Evolutionary conservation across 1,140 invertebrate genomes (phyloP).

Genomic region (Leptinotarsa lineolata): DNA sequence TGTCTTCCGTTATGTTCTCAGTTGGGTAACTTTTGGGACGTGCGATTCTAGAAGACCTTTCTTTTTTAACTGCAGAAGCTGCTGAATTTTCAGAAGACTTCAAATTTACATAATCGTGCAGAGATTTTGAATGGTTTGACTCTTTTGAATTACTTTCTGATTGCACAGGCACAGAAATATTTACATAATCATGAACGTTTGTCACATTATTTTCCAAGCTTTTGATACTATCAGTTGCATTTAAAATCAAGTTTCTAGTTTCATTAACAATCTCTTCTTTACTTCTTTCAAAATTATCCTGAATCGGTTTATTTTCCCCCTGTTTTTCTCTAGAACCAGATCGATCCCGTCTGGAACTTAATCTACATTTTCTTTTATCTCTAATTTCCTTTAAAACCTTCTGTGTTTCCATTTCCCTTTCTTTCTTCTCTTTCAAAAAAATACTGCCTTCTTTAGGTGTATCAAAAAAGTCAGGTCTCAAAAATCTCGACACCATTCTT

Average conservation of each 20-base stretch:
- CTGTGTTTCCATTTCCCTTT: conserved; percentile 66
- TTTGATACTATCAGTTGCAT: conserved; percentile 49
- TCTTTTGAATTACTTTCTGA: conserved; percentile 2
- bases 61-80: conserved; percentile 48
- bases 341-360: conserved; percentile 43
- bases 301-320: conserved; percentile 11
- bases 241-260: conserved; percentile 41
- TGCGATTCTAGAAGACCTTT: conserved; percentile 62
- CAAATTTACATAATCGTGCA: conserved; percentile 47
- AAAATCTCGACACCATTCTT: conserved; percentile 69
- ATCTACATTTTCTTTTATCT: conserved; percentile 61
- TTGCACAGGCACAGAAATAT: conserved; percentile 22
- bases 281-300: neutral
- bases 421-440: conserved; percentile 72
- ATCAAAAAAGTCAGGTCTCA: conserved; percentile 79
- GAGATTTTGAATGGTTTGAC: conserved; percentile 28
- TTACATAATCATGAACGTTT: conserved; percentile 41
- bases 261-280: conserved; percentile 30
- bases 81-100: conserved; percentile 38
- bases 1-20: conserved; percentile 46
- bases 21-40: conserved; percentile 62
- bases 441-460: conserved; percentile 70
- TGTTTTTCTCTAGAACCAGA: conserved; percentile 38
- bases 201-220: conserved; percentile 43
- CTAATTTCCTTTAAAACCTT: conserved; percentile 67